Conservation (phyloP, 1,140 invertebrate species). For the Heliothis virescens region DNA sequence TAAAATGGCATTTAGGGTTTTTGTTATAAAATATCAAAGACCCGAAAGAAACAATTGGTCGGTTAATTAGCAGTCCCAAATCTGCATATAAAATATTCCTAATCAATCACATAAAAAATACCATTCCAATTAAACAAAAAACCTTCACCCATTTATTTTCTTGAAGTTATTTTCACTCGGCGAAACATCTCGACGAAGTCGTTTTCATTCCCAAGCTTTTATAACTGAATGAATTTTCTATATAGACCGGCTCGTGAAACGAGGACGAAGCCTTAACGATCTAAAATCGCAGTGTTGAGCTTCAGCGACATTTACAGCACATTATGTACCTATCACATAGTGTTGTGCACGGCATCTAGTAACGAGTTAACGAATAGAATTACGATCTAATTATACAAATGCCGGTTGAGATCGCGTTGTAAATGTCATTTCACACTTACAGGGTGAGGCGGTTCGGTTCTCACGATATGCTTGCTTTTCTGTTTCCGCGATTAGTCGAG, state of each 20-base stretch:
- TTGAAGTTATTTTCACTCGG: background rate
- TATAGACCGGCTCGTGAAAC: constrained; percentile 33
- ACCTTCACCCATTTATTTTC: background rate
- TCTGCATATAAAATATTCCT: background rate
- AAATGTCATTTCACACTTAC: constrained; percentile 74
- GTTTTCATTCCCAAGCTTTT: constrained; percentile 34
- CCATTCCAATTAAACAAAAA: no score
- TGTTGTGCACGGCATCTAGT: constrained; percentile 46
- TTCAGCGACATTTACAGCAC: constrained; percentile 44
- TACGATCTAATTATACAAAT: constrained; percentile 75
- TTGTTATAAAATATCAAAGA: no score
- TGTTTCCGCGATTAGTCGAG: constrained; percentile 63
- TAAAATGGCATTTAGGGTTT: no score
- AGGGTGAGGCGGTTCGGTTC: constrained; percentile 57
- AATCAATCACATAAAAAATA: background rate
- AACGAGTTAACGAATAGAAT: constrained; percentile 71
- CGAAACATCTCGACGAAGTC: constrained; percentile 10
- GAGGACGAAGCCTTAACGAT: constrained; percentile 41
- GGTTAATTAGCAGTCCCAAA: no score
- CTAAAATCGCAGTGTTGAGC: constrained; percentile 40
- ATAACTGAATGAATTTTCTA: constrained; percentile 37
- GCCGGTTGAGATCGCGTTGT: constrained; percentile 59
- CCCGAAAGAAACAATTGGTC: no score
- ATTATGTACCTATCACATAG: constrained; percentile 39
- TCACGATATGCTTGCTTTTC: constrained; percentile 58